Conservation (phyloP, 2,113 vertebrate genomes). For the Terrapene triunguis region DNA sequence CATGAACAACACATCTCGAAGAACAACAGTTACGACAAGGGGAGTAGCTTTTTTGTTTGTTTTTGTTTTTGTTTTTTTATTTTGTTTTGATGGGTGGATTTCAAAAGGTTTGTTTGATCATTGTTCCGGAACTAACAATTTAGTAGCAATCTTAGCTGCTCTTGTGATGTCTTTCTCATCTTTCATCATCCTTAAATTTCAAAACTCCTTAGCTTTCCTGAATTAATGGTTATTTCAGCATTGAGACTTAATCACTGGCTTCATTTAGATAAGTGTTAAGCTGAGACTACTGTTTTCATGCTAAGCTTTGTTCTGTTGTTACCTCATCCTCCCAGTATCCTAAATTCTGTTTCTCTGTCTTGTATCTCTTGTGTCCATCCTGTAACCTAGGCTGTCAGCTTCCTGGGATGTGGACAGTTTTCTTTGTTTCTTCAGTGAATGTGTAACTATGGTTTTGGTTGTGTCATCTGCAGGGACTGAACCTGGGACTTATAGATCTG, state of each 20-base stretch:
- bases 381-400: too few relatives aligned
- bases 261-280: not conserved
- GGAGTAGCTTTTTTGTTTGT: too few relatives aligned
- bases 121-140: not conserved
- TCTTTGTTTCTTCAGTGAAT: not conserved
- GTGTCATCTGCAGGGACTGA: rapidly evolving
- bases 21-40: too few relatives aligned
- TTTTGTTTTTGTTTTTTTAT: too few relatives aligned
- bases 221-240: not conserved
- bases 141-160: not conserved
- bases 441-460: not conserved
- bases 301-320: too few relatives aligned
- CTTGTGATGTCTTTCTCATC: not conserved
- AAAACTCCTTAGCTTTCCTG: not conserved
- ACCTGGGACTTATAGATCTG: not conserved
- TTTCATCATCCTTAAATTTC: not conserved
- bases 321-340: too few relatives aligned
- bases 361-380: too few relatives aligned
- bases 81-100: not conserved
- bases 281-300: not conserved
- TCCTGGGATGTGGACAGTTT: too few relatives aligned
- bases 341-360: too few relatives aligned
- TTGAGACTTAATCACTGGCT: not conserved
- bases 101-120: not conserved
- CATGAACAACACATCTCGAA: too few relatives aligned